phyloP scores from a whole-genome alignment of 1,140 invertebrate genomes.

The Venturia canescens region DNA sequence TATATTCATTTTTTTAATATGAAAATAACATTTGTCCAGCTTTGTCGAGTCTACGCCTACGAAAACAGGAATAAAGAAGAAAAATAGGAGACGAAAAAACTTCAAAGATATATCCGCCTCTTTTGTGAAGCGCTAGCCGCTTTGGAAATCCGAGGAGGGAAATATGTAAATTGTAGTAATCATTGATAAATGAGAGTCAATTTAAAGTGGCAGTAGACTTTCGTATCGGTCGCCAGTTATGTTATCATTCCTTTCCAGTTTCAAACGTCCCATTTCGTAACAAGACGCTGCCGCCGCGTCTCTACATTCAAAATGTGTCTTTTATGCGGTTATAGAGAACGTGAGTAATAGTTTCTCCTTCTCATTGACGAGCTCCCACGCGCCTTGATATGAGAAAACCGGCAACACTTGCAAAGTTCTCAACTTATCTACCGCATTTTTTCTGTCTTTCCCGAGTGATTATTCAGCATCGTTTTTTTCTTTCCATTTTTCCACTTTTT shows the following conservation, averaged over 20 bases:
- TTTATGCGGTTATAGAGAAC: not conserved
- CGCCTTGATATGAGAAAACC: slow-evolving; percentile 11
- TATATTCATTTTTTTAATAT: no score
- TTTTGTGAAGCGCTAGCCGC: no score
- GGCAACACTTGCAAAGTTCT: not conserved
- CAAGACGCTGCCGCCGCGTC: not conserved
- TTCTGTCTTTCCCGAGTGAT: slow-evolving; percentile 23
- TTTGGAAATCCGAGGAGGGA: no score
- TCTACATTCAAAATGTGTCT: not conserved
- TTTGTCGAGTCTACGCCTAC: no score
- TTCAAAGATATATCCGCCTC: no score
- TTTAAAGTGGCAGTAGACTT: not conserved
- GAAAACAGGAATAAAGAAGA: no score
- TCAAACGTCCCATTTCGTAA: not conserved
- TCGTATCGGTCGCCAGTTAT: not conserved
- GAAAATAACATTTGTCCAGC: no score
- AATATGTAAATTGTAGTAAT: slow-evolving; percentile 5
- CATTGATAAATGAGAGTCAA: slow-evolving; percentile 4
- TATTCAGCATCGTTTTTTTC: not conserved
- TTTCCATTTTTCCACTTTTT: not conserved
- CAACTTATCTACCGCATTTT: slow-evolving; percentile 22
- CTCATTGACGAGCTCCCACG: slow-evolving; percentile 40
- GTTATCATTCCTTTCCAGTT: not conserved
- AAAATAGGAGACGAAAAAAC: no score
- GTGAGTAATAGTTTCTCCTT: slow-evolving; percentile 38